Base-by-base conservation (phyloP, 2,888 invertebrate genomes). In the Eulithis prunata region DNA sequence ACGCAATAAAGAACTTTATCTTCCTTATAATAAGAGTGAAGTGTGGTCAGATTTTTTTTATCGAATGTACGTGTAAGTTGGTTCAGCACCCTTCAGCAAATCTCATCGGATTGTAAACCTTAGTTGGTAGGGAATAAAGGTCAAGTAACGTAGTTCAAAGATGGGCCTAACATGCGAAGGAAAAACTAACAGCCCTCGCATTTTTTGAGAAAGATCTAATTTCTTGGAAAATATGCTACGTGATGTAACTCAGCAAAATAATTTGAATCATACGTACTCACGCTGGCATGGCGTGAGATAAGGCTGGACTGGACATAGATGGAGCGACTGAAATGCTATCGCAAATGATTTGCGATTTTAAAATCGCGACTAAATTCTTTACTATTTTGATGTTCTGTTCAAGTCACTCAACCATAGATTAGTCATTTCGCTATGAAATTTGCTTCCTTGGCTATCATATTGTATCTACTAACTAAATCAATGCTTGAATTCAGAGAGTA, bases 181-280 rank as follows among this genome's bases (percentile, higher is more conserved):
- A 66, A 72, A 77, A 79, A 79, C 75, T 71, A 77, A 79, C 77
- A 76, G 75, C 76, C 80, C 77, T 65, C 75, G 69, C 78, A 76
- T 78, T 83, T 86, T 84, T 81, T 79, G 75, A 76, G 75, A 75
- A 75, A 76, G 81, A 82, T 84, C 81, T 85, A 85, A 85, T 86
- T 89, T 88, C 89, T 85, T 72, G 86, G 89, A 89, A 90, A 86
- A 88, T 84, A 81, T 84, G 86, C 84, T 80, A 78, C 87, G 90
- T 89, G 88, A 86, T 85, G 82, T 82, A 82, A 84, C 81, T 87
- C 86, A 82, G 86, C 86, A 82, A 83, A 85, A 83, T 85, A 80
- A 85, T 85, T 88, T 86, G 86, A 88, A 85, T 88, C 89, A 88
- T 85, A 78, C 77, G 75, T 76, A 76, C 71, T 73, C 67, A 67